phyloP scores from a whole-genome alignment of 2,797 vertebrate species.

The Catamblyrhynchus diadema region DNA sequence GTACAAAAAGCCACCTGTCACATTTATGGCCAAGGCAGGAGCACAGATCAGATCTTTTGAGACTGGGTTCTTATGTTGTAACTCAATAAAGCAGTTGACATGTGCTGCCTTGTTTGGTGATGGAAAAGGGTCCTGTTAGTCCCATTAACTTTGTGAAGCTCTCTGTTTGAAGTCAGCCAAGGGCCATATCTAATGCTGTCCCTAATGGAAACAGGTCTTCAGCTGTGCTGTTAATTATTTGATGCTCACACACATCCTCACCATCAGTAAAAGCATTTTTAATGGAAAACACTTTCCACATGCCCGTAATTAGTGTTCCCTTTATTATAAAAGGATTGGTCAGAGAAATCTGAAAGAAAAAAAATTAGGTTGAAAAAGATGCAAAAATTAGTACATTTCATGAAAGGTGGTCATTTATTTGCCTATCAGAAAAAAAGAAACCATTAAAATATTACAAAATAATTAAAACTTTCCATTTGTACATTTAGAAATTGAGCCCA shows the following conservation, averaged over 20 bases:
- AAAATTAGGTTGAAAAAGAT: not conserved
- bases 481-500: not conserved
- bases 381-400: not conserved
- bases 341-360: not conserved
- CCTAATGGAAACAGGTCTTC: not conserved
- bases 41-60: not conserved
- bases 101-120: accelerated
- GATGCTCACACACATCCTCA: not conserved
- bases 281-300: not conserved
- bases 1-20: not conserved
- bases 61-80: not conserved
- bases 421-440: not conserved
- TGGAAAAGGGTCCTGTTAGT: not conserved
- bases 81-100: not conserved
- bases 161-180: not conserved
- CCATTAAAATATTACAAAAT: not conserved
- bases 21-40: not conserved
- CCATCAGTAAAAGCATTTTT: not conserved
- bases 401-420: not conserved
- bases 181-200: not conserved
- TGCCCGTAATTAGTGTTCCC: accelerated
- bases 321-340: not conserved
- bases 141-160: not conserved
- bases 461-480: not conserved
- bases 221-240: not conserved